Conservation (phyloP, 1,140 invertebrate genomes). For the Rhopalosiphum maidis region DNA sequence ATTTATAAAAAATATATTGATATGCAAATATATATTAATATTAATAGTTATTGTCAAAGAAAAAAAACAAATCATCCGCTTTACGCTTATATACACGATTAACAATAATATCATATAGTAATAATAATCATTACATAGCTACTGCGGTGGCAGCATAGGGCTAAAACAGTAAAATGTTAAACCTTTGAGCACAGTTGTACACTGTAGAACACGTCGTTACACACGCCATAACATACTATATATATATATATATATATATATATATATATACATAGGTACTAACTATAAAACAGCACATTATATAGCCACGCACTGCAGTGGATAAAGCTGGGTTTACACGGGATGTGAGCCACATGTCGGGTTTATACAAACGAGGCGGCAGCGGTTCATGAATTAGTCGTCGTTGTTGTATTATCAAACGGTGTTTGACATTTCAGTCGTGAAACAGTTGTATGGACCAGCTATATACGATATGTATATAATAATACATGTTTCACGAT, state of each 20-base stretch:
- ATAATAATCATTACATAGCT: neutral
- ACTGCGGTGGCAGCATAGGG: neutral
- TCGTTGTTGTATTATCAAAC: neutral
- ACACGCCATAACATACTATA: neutral
- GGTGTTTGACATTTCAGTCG: neutral
- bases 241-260: too few relatives aligned
- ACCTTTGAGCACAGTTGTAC: neutral
- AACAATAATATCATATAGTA: neutral
- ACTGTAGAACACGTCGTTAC: neutral
- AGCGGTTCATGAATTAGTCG: neutral
- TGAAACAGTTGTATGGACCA: slow-evolving; percentile 14
- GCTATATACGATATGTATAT: neutral
- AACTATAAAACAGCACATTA: neutral
- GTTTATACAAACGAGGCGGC: neutral
- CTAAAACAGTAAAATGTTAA: neutral
- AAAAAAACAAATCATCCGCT: neutral
- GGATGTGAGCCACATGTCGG: neutral
- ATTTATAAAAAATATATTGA: too few relatives aligned
- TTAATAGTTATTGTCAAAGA: neutral
- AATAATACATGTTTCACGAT: neutral
- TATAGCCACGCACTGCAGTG: neutral
- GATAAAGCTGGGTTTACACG: neutral
- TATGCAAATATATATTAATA: too few relatives aligned
- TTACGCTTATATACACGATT: neutral
- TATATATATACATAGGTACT: neutral